Base-by-base conservation (phyloP, 2,113 vertebrate species). In the Podarcis muralis region DNA sequence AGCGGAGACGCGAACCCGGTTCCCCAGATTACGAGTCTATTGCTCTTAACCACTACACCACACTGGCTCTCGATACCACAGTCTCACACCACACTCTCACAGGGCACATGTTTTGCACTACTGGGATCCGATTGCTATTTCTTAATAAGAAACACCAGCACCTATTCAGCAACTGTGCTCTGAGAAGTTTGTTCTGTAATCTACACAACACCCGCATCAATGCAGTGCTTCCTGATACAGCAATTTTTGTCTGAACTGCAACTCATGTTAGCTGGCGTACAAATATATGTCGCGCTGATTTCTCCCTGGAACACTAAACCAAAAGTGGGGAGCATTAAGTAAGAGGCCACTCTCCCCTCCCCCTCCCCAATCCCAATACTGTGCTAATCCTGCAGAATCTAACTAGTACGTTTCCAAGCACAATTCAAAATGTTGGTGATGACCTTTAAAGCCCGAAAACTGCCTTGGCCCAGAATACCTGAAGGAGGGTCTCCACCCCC, bases 401-500 rank as follows among this genome's bases (percentile, higher is more conserved):
- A 43, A 43, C 40, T 43, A 43, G 43, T 43, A 43, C 43, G 0
- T 43, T 43, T 43, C 43, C 0, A 0, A 43, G 6, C 43, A 43
- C 43, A 43, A 43, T 43, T 43, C 43, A 43, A 43, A 43, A 6
- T 43, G 43, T 43, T 43, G 43, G 43, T 43, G 43, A 6, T 43
- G 43, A 43, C 43, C 0, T 43, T 43, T 43, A 43, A 43, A 43
- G 43, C 43, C 43, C 43, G 7, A 43, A 43, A 43, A 43, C 43
- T 0, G 43, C 7, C 43, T 43, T 6, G 1, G 43, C 0, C 43
- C 43, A 43, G 43, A 1, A 8, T 0, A 43, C 0, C 43, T 8
- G 43, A 43, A 43, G 43, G 43, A 43, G 43, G 1, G 1, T 43
- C 43, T 43, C 43, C 43, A 43, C 6, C 43, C 6, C 43, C 6